phyloP scores from a whole-genome alignment of 2,888 invertebrate genomes.

The Chalcis sispes region DNA sequence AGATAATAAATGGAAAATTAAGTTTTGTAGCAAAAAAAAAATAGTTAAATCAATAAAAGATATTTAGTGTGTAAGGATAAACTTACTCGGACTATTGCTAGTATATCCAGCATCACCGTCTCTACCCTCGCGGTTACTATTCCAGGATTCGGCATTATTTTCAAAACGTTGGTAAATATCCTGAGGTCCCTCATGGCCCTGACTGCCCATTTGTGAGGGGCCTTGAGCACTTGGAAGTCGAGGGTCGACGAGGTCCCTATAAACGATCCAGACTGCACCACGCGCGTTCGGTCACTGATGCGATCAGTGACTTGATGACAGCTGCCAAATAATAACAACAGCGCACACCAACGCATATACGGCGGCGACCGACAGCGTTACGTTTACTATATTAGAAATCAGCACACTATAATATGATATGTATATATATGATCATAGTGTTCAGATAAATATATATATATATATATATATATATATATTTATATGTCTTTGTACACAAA shows the following conservation, averaged over 20 bases:
- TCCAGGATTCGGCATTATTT: constrained; percentile 38
- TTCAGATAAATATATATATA: too few relatives aligned
- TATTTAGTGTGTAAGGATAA: too few relatives aligned
- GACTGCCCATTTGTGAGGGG: constrained; percentile 46
- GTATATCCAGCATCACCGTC: not conserved
- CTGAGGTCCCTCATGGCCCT: constrained; percentile 10
- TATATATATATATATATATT: too few relatives aligned
- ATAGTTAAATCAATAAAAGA: not conserved
- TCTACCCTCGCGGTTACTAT: not conserved
- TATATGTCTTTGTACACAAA: too few relatives aligned
- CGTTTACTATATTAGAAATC: too few relatives aligned
- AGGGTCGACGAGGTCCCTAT: not conserved
- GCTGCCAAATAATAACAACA: not conserved
- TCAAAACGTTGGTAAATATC: constrained; percentile 46
- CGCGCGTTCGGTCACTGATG: too few relatives aligned
- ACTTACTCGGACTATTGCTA: constrained; percentile 41
- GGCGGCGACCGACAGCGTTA: not conserved
- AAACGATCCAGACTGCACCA: too few relatives aligned
- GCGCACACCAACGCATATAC: not conserved
- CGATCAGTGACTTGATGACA: too few relatives aligned
- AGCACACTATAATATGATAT: too few relatives aligned
- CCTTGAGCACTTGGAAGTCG: not conserved
- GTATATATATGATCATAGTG: too few relatives aligned
- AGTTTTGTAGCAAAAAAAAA: not conserved
- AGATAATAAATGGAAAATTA: not conserved